phyloP scores from a whole-genome alignment of 2,888 invertebrate genomes.

The Pristionchus exspectatus region DNA sequence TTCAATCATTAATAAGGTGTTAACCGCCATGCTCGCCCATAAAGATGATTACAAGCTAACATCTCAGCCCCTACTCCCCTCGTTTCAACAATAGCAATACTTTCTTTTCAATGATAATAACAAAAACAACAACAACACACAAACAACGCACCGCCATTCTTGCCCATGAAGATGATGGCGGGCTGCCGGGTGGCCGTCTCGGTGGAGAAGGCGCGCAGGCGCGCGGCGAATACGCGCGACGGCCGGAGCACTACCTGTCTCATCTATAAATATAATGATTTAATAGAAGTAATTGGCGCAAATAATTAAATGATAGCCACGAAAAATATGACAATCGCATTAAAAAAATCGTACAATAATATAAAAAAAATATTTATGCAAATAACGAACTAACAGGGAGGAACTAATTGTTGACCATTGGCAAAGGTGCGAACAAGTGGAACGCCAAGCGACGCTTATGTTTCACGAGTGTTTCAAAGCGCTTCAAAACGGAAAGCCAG shows the following conservation, averaged over 20 bases:
- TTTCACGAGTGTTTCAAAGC: background rate
- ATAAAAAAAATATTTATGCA: background rate
- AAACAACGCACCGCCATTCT: background rate
- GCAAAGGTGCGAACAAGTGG: background rate
- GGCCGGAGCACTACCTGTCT: conserved; percentile 56
- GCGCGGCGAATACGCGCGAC: conserved; percentile 63
- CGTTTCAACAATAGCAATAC: too few species aligned
- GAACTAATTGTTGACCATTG: background rate
- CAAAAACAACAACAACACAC: background rate
- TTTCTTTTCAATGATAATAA: background rate
- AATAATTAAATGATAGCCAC: too few species aligned
- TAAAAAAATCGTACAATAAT: too few species aligned
- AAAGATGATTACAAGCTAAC: too few species aligned
- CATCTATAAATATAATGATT: background rate
- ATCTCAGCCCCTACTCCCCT: too few species aligned
- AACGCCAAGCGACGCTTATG: background rate
- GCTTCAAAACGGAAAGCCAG: background rate
- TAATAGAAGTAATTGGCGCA: background rate
- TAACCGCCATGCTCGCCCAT: too few species aligned
- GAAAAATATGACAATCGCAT: too few species aligned
- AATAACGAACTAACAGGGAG: background rate
- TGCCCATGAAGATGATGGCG: conserved; percentile 29
- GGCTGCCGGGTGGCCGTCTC: conserved; percentile 55
- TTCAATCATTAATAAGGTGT: too few species aligned
- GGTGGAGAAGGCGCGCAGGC: conserved; percentile 64